These are phyloP conservation scores for Megamerina dolium DNA, from an alignment of 2,888 invertebrate species.

Conservation along the genomic window DNA sequence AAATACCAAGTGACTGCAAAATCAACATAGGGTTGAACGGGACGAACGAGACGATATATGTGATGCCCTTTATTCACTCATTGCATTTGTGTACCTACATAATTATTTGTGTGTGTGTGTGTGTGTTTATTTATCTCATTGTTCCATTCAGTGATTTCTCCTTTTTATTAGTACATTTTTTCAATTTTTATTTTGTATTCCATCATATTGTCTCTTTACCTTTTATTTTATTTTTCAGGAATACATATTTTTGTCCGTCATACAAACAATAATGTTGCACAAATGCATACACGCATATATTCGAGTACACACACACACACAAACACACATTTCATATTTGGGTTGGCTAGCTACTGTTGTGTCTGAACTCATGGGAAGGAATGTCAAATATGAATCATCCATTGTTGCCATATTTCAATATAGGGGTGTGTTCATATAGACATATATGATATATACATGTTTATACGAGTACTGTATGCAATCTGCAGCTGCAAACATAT, in stretches of 20 bases:
- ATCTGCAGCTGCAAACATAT: neutral
- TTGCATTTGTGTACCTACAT: neutral
- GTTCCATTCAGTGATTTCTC: constrained; percentile 10
- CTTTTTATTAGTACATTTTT: neutral
- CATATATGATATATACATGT: too few relatives aligned
- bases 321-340: too few relatives aligned
- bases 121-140: neutral
- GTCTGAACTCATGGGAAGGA: constrained; percentile 3
- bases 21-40: too few relatives aligned
- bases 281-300: neutral
- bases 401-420: constrained; percentile 9
- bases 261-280: constrained; percentile 2
- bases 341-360: neutral
- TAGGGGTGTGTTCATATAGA: too few relatives aligned
- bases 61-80: too few relatives aligned
- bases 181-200: neutral
- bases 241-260: neutral
- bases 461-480: too few relatives aligned
- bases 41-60: too few relatives aligned
- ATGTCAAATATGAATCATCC: constrained; percentile 6
- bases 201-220: neutral
- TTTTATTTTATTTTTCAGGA: neutral
- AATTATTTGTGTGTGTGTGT: neutral
- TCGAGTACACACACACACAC: neutral
- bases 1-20: too few relatives aligned